Conservation (phyloP, 1,140 invertebrate genomes). For the Drosophila paulistorum region DNA sequence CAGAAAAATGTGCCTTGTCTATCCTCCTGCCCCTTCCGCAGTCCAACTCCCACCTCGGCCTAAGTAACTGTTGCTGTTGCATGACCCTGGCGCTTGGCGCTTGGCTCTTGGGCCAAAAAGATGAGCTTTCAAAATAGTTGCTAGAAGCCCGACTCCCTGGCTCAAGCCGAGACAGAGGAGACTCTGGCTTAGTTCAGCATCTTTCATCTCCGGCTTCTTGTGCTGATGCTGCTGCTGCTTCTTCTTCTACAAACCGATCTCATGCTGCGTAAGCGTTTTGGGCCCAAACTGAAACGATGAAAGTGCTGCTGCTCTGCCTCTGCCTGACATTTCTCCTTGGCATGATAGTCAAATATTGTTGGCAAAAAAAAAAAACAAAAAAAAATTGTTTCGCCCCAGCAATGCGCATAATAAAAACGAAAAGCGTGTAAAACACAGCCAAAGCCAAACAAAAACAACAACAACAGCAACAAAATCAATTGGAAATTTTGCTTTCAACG, state of each 20-base stretch:
- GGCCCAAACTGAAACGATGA: constrained; percentile 42
- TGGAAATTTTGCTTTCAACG: constrained; percentile 80
- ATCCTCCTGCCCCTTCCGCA: not conserved
- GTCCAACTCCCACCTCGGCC: too few relatives aligned
- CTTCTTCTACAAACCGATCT: constrained; percentile 42
- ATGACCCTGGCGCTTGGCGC: constrained; percentile 17
- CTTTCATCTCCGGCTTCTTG: not conserved
- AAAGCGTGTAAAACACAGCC: constrained; percentile 75
- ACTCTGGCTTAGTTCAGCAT: constrained; percentile 14
- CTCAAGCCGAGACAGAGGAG: not conserved
- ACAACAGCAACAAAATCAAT: constrained; percentile 57
- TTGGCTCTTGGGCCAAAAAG: not conserved
- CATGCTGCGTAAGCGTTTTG: constrained; percentile 76
- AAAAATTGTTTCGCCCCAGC: constrained; percentile 44
- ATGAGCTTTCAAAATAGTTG: constrained; percentile 2
- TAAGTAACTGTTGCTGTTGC: not conserved
- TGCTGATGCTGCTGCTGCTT: not conserved
- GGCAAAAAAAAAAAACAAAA: constrained; percentile 31
- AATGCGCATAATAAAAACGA: constrained; percentile 75
- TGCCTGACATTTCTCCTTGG: constrained; percentile 65
- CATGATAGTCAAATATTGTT: constrained; percentile 72
- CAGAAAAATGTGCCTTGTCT: not conserved
- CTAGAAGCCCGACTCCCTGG: not conserved
- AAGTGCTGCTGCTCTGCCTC: constrained; percentile 51
- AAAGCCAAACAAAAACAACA: constrained; percentile 23